Percentiles rank a stretch among this genome's conserved stretches.
These are phyloP conservation scores for Slavum lentiscoides DNA, from an alignment of 2,888 invertebrate species.

Conservation along the genomic window DNA sequence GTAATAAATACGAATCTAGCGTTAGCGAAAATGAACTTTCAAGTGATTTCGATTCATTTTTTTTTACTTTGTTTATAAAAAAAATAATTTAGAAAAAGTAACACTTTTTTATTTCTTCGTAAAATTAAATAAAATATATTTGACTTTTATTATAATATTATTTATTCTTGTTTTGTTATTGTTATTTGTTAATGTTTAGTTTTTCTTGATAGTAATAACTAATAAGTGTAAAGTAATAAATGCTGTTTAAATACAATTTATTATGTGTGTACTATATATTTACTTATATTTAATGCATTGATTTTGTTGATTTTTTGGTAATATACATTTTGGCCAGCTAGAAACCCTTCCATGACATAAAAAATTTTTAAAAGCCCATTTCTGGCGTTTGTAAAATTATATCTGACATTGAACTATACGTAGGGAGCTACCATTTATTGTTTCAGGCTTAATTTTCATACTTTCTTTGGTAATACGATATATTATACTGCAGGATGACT, in stretches of 20 bases:
- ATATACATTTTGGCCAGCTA: too few species aligned
- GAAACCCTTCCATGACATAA: too few species aligned
- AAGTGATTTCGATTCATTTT: constrained; percentile 1
- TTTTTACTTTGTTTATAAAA: neutral
- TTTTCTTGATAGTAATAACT: neutral
- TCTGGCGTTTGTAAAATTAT: too few species aligned
- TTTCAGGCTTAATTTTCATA: too few species aligned
- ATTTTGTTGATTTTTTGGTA: neutral
- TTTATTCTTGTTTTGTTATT: neutral
- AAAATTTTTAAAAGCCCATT: too few species aligned
- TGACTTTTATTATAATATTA: neutral
- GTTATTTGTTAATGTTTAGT: neutral
- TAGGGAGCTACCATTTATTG: too few species aligned
- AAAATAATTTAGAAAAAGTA: neutral
- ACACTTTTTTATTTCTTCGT: too few species aligned
- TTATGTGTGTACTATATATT: neutral
- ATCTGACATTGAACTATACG: too few species aligned
- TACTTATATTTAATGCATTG: neutral
- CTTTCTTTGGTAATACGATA: too few species aligned
- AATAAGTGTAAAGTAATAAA: neutral
- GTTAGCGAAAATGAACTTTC: neutral
- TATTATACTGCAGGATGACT: too few species aligned
- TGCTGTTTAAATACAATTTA: neutral
- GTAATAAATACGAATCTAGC: neutral
- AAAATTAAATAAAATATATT: neutral